Conservation (phyloP, 2,888 invertebrate genomes). For the Drosophila tanythrix region DNA sequence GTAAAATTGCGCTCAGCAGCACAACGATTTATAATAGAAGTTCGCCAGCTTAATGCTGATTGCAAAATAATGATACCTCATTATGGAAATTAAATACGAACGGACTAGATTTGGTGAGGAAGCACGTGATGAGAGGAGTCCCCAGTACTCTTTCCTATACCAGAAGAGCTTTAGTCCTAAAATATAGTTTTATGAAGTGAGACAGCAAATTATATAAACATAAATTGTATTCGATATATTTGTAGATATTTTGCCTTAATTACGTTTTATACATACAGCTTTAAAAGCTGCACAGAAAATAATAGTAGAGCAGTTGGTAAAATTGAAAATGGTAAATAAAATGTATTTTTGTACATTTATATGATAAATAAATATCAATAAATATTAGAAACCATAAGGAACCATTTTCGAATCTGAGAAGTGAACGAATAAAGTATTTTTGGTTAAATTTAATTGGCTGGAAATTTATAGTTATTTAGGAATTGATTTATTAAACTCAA, state of each 20-base stretch:
- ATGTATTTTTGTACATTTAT: neutral
- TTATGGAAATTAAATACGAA: slow-evolving; percentile 1
- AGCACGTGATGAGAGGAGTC: too few species aligned
- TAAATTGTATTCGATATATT: neutral
- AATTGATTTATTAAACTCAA: neutral
- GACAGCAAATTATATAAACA: neutral
- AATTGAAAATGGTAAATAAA: neutral
- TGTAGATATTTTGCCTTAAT: neutral
- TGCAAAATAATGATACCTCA: slow-evolving; percentile 18
- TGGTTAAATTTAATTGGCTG: neutral
- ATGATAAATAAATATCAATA: neutral
- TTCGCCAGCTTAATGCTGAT: slow-evolving; percentile 31
- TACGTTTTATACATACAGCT: neutral
- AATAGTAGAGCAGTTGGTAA: neutral
- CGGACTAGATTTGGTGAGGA: neutral
- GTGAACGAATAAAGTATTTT: neutral
- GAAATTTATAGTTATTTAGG: neutral
- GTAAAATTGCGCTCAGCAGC: slow-evolving; percentile 2
- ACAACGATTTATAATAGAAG: neutral
- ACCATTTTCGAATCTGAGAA: too few species aligned
- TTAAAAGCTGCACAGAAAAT: neutral
- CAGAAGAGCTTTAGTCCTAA: neutral
- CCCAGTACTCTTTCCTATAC: neutral
- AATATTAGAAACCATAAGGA: neutral
- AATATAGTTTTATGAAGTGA: neutral